Conservation (phyloP, 1,140 invertebrate genomes). For the Nasonia giraulti region DNA sequence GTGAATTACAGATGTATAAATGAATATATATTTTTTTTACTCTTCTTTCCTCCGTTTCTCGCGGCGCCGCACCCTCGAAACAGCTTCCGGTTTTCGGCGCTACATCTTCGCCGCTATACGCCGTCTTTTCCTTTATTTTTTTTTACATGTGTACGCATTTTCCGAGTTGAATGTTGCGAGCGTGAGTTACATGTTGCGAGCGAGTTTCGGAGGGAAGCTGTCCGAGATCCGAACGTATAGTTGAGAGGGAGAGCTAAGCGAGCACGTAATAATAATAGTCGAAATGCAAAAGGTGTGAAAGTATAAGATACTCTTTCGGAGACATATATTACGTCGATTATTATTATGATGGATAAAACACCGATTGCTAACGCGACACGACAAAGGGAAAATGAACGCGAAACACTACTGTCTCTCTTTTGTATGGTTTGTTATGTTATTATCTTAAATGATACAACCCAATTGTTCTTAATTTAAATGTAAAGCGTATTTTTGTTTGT, state of each 20-base stretch:
- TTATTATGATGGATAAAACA: neutral
- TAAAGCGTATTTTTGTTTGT: conserved; percentile 76
- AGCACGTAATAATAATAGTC: neutral
- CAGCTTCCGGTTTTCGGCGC: neutral
- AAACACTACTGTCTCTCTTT: conserved; percentile 65
- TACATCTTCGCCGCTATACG: neutral
- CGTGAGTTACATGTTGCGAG: conserved; percentile 25
- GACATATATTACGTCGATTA: neutral
- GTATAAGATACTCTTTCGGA: neutral
- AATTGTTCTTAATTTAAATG: conserved; percentile 76
- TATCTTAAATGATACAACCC: conserved; percentile 73
- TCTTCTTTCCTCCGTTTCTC: conserved; percentile 30
- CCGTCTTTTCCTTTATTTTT: neutral
- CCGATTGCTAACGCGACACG: conserved; percentile 35
- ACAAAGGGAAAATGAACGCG: conserved; percentile 49
- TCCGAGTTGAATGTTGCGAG: conserved; percentile 25
- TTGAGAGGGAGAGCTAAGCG: neutral
- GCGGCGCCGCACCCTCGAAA: neutral
- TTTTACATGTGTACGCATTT: conserved; percentile 11
- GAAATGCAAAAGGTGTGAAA: neutral
- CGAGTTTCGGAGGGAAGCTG: conserved; percentile 26
- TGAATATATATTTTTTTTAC: conserved; percentile 49
- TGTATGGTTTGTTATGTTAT: conserved; percentile 75
- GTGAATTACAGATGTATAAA: conserved; percentile 30
- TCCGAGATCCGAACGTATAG: neutral